Conservation (phyloP, 2,888 invertebrate genomes). For the Pediacus dermestoides region DNA sequence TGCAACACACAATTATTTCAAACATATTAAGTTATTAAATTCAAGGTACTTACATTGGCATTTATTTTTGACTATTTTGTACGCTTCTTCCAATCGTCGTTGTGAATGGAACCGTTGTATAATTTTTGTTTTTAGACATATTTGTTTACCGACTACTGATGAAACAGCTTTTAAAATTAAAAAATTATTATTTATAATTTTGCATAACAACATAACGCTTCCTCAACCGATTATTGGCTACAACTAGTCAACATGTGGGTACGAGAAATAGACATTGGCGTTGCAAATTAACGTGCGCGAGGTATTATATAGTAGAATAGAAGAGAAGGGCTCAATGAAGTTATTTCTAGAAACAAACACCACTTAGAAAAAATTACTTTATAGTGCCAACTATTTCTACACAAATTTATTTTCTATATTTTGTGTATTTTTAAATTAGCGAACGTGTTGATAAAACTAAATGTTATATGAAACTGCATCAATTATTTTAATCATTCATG, state of each 20-base stretch:
- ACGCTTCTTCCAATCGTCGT: slow-evolving; percentile 54
- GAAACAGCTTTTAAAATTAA: slow-evolving; percentile 11
- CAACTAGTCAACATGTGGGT: background rate
- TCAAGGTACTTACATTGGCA: slow-evolving; percentile 66
- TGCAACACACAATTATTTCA: slow-evolving; percentile 45
- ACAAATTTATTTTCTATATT: too few species aligned
- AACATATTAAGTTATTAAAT: slow-evolving; percentile 12
- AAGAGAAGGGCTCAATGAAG: background rate
- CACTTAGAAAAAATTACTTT: background rate
- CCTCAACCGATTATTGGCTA: slow-evolving; percentile 2
- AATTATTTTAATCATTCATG: too few species aligned
- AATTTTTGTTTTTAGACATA: slow-evolving; percentile 13
- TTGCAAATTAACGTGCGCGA: background rate
- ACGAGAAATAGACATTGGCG: background rate
- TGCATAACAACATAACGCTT: slow-evolving; percentile 28
- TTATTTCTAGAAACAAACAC: background rate
- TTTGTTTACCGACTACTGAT: slow-evolving; percentile 15
- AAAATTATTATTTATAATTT: slow-evolving; percentile 13
- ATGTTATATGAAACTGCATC: too few species aligned
- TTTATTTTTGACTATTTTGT: slow-evolving; percentile 63
- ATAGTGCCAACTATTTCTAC: background rate
- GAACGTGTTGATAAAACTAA: too few species aligned
- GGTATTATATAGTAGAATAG: background rate
- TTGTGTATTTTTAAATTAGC: too few species aligned
- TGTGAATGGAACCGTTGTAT: slow-evolving; percentile 33